Evolutionary conservation across 1,140 invertebrate genomes (phyloP).

Genomic region (Conus ventricosus): DNA sequence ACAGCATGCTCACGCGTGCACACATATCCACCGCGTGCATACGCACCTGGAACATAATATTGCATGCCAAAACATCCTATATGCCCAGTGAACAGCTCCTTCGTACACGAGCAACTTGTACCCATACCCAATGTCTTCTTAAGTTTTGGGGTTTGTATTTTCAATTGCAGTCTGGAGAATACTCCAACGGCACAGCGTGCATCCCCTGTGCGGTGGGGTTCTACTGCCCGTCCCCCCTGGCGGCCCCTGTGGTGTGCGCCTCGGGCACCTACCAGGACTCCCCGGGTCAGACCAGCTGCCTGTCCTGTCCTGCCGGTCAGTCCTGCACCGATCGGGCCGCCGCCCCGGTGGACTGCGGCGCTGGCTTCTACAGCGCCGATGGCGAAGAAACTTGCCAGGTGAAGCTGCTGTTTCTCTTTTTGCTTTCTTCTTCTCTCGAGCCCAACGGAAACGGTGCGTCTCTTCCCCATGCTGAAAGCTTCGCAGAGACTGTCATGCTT

Average conservation of each 20-base stretch:
- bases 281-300: conserved; percentile 60
- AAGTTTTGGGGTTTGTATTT: not conserved
- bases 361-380: conserved; percentile 64
- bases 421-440: too few species aligned
- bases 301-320: conserved; percentile 64
- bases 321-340: conserved; percentile 56
- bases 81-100: too few species aligned
- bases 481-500: too few species aligned
- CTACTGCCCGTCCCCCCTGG: conserved; percentile 58
- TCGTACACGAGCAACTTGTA: too few species aligned
- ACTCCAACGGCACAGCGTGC: conserved; percentile 62
- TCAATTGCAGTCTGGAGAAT: conserved; percentile 63
- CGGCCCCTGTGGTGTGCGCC: conserved; percentile 54
- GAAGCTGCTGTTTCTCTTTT: too few species aligned
- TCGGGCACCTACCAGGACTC: conserved; percentile 61
- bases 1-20: too few species aligned
- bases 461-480: too few species aligned
- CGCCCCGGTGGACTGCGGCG: conserved; percentile 61
- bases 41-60: too few species aligned
- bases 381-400: conserved; percentile 62
- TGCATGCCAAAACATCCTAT: too few species aligned
- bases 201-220: conserved; percentile 60
- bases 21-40: too few species aligned
- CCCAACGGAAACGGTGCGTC: too few species aligned
- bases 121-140: too few species aligned